Evolutionary conservation across 1,140 invertebrate genomes (phyloP).

Genomic region (Eufriesea mexicana): DNA sequence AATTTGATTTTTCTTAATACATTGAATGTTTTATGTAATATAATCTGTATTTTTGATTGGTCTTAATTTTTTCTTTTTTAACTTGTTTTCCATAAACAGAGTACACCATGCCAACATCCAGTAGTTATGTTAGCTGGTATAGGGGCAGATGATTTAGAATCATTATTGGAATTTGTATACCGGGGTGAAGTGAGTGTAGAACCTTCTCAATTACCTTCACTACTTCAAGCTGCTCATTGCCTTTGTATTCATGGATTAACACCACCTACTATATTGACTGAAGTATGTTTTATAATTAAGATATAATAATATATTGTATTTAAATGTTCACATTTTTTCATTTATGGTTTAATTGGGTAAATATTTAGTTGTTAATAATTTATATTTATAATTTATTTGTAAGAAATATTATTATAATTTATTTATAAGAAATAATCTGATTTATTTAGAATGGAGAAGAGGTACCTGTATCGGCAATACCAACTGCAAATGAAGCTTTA

Average conservation of each 20-base stretch:
- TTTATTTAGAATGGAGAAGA: conserved; percentile 77
- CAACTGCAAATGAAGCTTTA: conserved; percentile 69
- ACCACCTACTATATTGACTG: conserved; percentile 82
- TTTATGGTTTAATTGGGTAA: not conserved
- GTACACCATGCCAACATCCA: conserved; percentile 86
- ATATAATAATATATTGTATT: not conserved
- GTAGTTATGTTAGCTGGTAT: conserved; percentile 87
- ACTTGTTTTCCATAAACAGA: conserved; percentile 74
- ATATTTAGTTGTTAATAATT: not conserved
- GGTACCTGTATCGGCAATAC: conserved; percentile 76
- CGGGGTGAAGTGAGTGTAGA: conserved; percentile 86
- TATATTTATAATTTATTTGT: too few relatives aligned
- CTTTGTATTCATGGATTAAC: conserved; percentile 85
- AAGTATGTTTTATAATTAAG: conserved; percentile 72
- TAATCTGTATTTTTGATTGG: not conserved
- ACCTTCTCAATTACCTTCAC: conserved; percentile 84
- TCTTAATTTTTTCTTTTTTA: not conserved
- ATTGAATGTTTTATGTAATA: not conserved
- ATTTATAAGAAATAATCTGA: conserved; percentile 5
- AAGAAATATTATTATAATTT: too few relatives aligned
- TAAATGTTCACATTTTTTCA: not conserved
- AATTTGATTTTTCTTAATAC: conserved; percentile 6
- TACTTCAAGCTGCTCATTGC: conserved; percentile 85
- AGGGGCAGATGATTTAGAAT: conserved; percentile 85
- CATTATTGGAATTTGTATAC: conserved; percentile 86